A percentile compares a stretch with the other conserved stretches of the same genome.
Conservation (phyloP, 2,113 vertebrate genomes). For the Acanthisitta chloris region DNA sequence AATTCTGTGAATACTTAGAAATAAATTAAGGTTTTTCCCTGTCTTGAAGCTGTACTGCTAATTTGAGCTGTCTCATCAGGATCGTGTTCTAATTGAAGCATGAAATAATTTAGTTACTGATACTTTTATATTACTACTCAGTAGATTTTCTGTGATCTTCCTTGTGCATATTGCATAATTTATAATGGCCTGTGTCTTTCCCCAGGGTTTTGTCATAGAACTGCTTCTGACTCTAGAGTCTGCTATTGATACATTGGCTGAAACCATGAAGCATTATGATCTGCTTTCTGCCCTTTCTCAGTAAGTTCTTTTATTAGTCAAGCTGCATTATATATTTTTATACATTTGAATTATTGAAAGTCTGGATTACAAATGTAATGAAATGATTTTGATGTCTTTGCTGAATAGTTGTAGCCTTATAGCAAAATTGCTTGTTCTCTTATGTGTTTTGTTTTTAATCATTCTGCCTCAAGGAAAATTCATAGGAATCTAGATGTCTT, state of each 20-base stretch:
- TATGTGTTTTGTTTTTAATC: not conserved
- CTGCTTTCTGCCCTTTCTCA: constrained; percentile 93
- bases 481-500: not conserved
- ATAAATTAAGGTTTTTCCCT: not conserved
- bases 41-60: not conserved
- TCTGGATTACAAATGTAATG: not conserved
- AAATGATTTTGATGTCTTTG: not conserved
- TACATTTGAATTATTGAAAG: not conserved
- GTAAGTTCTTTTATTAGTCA: constrained; percentile 76
- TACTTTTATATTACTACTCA: not conserved
- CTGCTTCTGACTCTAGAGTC: constrained; percentile 95
- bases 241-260: constrained; percentile 93
- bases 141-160: not conserved
- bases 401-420: not conserved
- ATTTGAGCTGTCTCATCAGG: not conserved
- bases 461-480: not conserved
- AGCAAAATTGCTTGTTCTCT: not conserved
- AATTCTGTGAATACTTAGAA: not conserved
- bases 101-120: constrained; percentile 2
- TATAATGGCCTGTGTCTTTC: constrained; percentile 20
- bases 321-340: not conserved
- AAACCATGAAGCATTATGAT: constrained; percentile 95
- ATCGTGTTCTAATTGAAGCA: not conserved
- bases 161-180: not conserved
- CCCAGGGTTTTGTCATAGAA: constrained; percentile 98